phyloP scores from a whole-genome alignment of 1,140 invertebrate genomes.

The Pectinophora gossypiella region DNA sequence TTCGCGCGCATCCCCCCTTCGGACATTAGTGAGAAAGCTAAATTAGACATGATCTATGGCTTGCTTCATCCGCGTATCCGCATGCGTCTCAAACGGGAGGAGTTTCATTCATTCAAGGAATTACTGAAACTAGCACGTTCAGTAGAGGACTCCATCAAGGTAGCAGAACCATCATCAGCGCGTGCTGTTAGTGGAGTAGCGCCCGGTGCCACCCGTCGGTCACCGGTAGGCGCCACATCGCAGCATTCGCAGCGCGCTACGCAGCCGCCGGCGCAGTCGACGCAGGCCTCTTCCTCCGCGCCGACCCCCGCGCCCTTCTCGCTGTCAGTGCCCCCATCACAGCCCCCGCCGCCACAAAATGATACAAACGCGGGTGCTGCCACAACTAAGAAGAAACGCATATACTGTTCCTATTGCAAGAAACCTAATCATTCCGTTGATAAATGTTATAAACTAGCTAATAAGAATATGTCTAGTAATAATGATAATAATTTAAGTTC shows the following conservation, averaged over 20 bases:
- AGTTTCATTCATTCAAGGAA: neutral
- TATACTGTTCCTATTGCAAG: neutral
- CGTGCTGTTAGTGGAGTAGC: too few relatives aligned
- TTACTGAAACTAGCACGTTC: neutral
- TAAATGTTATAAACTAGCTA: neutral
- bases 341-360: too few relatives aligned
- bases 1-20: neutral
- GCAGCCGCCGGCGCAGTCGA: too few relatives aligned
- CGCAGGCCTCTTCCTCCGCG: too few relatives aligned
- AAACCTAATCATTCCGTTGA: neutral
- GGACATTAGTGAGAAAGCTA: neutral
- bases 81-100: neutral
- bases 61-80: neutral
- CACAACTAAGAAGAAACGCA: too few relatives aligned
- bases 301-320: too few relatives aligned
- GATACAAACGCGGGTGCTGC: too few relatives aligned
- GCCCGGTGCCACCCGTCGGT: too few relatives aligned
- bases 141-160: neutral
- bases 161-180: too few relatives aligned
- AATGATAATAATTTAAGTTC: neutral
- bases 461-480: neutral
- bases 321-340: too few relatives aligned
- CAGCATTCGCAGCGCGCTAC: too few relatives aligned
- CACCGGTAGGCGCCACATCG: too few relatives aligned
- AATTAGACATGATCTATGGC: constrained; percentile 1